Evolutionary conservation across 2,888 invertebrate genomes (phyloP), one percentile per base, ranked within the genome.

Genomic region (Lymantria dispar): DNA sequence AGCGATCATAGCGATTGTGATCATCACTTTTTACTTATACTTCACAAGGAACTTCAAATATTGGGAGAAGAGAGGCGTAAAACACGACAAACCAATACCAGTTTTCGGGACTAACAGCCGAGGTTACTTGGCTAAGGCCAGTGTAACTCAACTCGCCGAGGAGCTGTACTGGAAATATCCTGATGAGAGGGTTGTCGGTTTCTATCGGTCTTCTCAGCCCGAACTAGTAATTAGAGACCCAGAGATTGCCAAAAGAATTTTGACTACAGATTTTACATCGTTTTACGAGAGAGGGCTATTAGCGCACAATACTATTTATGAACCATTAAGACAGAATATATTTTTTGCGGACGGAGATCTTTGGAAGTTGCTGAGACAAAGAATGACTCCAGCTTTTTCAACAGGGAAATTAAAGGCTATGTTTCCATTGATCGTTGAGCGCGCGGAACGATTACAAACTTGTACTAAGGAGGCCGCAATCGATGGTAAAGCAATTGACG

Each of bases 41-140:
- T 80, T 85, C 47, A 73, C 76, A 9, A 60, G 76, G 45, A 82
- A 73, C 8, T 85, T 78, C 50, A 61, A 72, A 56, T 87, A 88
- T 58, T 89, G 87, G 88, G 79, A 78, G 55, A 78, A 76, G 45
- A 79, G 65, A 60, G 83, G 85, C 36, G 46, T 87, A 0, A 83
- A 84, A 74, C 76, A 86, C 77, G 87, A 83, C 15, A 64, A 69
- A 29, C 85, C 87, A 1, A 12, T 80, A 44, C 81, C 84, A 1
- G 76, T 77, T 22, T 43, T 88, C 7, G 88, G 88, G 3, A 87
- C 74, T 33, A 83, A 84, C 54, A 56, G 76, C 0, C 30, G 9
- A 15, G 36, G 49, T 10, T 30, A 15, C 10, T 8, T 48, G 1
- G 22, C 45, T 7, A 13, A 0, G 12, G 13, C 40, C 13, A 54